Percentiles rank a stretch among this genome's conserved stretches.
phyloP scores from a whole-genome alignment of 2,797 vertebrate species.

The Acipenser transmontanus region DNA sequence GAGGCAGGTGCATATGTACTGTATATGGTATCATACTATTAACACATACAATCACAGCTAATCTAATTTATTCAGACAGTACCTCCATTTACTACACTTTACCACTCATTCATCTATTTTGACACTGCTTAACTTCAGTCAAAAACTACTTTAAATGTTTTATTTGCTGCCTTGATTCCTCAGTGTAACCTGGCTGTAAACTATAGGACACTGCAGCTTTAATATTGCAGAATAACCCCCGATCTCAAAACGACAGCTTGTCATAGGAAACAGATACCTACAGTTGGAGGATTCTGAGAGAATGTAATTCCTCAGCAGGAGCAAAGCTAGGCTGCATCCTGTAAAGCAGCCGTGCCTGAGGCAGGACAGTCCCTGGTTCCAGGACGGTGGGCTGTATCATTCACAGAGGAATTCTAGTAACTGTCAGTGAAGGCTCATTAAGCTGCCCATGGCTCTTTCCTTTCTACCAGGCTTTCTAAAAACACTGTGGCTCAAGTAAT shows the following conservation, averaged over 20 bases:
- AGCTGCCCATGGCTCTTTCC: not conserved
- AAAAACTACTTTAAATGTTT: too few relatives aligned
- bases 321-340: not conserved
- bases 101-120: too few relatives aligned
- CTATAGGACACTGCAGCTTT: not conserved
- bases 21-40: constrained; percentile 31
- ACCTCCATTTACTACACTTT: constrained; percentile 25
- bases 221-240: not conserved
- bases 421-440: constrained; percentile 4
- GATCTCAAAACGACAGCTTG: not conserved
- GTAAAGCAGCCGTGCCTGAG: not conserved
- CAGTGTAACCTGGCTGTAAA: too few relatives aligned
- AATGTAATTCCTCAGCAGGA: not conserved
- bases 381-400: not conserved
- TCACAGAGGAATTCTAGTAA: not conserved
- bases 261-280: too few relatives aligned
- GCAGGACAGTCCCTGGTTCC: not conserved
- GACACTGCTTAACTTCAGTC: too few relatives aligned
- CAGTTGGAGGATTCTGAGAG: not conserved
- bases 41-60: constrained; percentile 27
- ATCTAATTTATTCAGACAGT: constrained; percentile 34
- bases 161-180: too few relatives aligned
- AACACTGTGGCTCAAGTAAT: not conserved
- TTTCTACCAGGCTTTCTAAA: not conserved
- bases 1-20: constrained; percentile 27